These are phyloP conservation scores for Marcusenius ussheri DNA, from an alignment of 2,113 vertebrate genomes.

Conservation along the genomic window DNA sequence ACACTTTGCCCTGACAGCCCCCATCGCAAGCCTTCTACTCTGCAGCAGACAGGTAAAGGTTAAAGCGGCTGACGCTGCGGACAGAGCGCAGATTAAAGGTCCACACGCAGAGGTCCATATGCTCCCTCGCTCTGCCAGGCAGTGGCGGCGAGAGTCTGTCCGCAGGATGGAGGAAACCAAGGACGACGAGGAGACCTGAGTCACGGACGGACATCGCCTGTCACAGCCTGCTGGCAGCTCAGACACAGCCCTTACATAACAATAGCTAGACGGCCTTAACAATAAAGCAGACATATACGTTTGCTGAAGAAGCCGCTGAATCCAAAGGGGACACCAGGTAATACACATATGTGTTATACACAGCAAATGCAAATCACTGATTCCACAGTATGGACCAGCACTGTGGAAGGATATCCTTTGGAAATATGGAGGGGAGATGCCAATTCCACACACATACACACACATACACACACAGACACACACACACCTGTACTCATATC, in stretches of 20 bases:
- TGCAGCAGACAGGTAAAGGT: neutral
- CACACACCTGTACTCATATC: no score
- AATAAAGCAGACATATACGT: neutral
- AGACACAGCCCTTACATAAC: neutral
- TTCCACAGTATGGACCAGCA: neutral
- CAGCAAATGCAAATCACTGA: neutral
- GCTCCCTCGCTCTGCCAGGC: neutral
- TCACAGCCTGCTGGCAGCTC: neutral
- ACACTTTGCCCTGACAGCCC: neutral
- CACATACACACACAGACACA: neutral
- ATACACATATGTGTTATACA: neutral
- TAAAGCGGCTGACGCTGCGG: neutral
- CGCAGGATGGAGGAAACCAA: neutral
- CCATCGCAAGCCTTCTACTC: neutral
- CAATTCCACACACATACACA: neutral
- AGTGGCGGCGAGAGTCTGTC: neutral
- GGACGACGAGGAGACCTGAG: neutral
- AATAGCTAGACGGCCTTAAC: neutral
- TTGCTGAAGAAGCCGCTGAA: neutral
- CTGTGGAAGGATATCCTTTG: neutral
- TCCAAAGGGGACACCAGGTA: neutral
- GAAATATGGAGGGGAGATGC: neutral
- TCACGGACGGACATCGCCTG: neutral
- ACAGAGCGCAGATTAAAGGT: neutral
- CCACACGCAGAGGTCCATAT: neutral